Evolutionary conservation across 2,113 vertebrate genomes (phyloP).

Genomic region (Mirounga angustirostris): DNA sequence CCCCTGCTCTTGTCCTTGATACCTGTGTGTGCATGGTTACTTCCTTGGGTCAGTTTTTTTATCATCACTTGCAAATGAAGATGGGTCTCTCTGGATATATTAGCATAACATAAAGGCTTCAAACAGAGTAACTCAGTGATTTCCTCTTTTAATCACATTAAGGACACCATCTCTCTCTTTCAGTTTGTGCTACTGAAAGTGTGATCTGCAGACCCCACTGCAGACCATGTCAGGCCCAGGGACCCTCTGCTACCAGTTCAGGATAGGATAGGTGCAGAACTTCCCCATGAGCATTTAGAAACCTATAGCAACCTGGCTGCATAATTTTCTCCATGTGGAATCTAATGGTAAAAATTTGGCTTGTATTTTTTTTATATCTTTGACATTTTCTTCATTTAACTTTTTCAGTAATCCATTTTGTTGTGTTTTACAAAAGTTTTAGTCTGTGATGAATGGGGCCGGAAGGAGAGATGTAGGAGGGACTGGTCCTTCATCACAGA

Average conservation of each 20-base stretch:
- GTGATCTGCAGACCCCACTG: rapidly evolving
- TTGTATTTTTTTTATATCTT: neutral
- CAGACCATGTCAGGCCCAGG: rapidly evolving
- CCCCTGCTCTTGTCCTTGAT: neutral
- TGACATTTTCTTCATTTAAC: neutral
- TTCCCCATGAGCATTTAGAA: rapidly evolving
- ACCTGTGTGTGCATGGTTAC: neutral
- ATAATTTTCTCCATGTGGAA: neutral
- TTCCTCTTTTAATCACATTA: neutral
- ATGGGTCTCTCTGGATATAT: neutral
- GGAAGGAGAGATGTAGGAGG: neutral
- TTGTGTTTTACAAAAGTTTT: neutral
- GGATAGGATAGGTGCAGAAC: neutral
- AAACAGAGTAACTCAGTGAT: neutral
- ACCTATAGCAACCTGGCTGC: neutral
- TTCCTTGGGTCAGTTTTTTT: neutral
- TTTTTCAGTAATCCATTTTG: neutral
- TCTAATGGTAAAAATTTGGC: neutral
- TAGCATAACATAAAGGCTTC: neutral
- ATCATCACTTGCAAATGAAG: neutral
- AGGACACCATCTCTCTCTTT: neutral
- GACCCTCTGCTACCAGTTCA: neutral
- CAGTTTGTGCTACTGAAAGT: neutral
- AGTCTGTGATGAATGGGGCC: neutral
- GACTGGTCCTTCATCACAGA: neutral